phyloP scores from a whole-genome alignment of 2,797 vertebrate species.

The Girardinus metallicus region DNA sequence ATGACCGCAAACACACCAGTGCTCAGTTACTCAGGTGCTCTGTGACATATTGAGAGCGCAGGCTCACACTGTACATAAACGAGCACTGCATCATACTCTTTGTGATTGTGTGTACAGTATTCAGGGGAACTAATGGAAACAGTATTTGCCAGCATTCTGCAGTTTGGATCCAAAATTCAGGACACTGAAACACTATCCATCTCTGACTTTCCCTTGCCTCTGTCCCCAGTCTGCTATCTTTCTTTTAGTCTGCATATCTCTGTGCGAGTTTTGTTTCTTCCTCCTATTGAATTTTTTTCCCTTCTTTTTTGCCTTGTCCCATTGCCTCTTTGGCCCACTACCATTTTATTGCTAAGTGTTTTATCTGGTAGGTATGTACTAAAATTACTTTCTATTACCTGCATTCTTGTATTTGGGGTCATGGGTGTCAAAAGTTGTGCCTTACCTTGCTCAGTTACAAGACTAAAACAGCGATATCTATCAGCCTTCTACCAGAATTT shows the following conservation, averaged over 20 bases:
- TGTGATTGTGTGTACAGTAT: slow-evolving; percentile 15
- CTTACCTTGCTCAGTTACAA: background rate
- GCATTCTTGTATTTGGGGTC: background rate
- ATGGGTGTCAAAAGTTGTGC: background rate
- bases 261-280: slow-evolving; percentile 10
- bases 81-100: background rate
- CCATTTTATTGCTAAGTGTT: background rate
- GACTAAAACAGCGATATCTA: background rate
- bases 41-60: slow-evolving; percentile 30
- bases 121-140: slow-evolving; percentile 49
- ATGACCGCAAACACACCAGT: background rate
- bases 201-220: slow-evolving; percentile 30
- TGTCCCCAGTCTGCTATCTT: slow-evolving; percentile 12
- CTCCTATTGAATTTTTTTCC: background rate
- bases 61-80: slow-evolving; percentile 30
- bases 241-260: slow-evolving; percentile 11
- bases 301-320: background rate
- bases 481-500: background rate
- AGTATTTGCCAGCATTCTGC: slow-evolving; percentile 48
- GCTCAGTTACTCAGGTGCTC: slow-evolving; percentile 1
- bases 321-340: background rate
- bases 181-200: slow-evolving; percentile 60
- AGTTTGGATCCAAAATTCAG: slow-evolving; percentile 56
- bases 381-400: background rate
- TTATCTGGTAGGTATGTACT: background rate